Evolutionary conservation across 2,797 vertebrate genomes (phyloP).

Genomic region (Psittacula derbiana): DNA sequence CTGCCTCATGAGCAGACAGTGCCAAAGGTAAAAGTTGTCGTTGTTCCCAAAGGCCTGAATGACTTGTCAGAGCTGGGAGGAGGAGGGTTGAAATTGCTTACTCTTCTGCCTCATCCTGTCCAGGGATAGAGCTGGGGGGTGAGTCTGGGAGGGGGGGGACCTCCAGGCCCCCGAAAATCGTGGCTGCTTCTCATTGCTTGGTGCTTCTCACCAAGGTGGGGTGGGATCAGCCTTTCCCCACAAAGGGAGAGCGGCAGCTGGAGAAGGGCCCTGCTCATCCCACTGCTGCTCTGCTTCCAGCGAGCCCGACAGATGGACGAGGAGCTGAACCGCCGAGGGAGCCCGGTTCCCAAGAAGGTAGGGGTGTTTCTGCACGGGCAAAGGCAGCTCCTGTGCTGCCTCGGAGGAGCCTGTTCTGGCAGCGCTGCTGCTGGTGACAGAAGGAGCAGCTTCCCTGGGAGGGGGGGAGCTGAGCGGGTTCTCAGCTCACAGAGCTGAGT

Average conservation of each 20-base stretch:
- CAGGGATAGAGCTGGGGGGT: not conserved
- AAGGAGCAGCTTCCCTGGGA: not conserved
- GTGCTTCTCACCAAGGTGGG: fast-evolving
- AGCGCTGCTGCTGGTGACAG: not conserved
- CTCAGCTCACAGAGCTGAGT: too few relatives aligned
- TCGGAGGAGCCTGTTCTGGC: not conserved
- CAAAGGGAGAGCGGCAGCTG: not conserved
- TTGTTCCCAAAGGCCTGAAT: not conserved
- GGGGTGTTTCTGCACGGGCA: not conserved
- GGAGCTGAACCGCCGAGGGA: conserved; percentile 84
- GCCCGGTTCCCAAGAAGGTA: conserved; percentile 91
- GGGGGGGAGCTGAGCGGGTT: not conserved
- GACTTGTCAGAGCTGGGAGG: not conserved
- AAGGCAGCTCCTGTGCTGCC: not conserved
- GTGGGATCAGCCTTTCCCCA: not conserved
- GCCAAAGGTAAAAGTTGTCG: conserved; percentile 80
- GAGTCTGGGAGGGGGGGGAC: not conserved
- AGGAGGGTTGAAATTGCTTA: not conserved
- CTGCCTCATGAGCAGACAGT: conserved; percentile 76
- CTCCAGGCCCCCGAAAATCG: not conserved
- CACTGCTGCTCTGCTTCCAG: conserved; percentile 61
- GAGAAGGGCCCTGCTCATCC: not conserved
- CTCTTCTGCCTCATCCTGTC: not conserved
- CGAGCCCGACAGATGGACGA: conserved; percentile 85
- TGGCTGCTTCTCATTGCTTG: not conserved